Evolutionary conservation across 2,888 invertebrate genomes (phyloP), one percentile per base, ranked within the genome.

Genomic region (Macrophya annulata): DNA sequence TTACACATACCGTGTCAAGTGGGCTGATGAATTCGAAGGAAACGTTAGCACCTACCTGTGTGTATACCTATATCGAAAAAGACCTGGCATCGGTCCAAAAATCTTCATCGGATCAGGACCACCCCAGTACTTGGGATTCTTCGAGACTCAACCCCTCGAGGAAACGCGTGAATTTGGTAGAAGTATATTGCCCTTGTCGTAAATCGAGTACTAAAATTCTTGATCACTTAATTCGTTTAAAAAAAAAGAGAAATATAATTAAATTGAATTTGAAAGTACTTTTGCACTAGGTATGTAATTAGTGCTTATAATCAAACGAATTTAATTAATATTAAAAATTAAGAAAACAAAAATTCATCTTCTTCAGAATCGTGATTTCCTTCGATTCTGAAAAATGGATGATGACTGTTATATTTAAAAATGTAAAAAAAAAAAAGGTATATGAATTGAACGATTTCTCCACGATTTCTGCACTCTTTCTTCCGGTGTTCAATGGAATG

Each of bases 1-100:
- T n/a, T n/a, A 83, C 83, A 83, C 68, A 68, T 83, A 55, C 10
- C 51, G 83, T 83, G 68, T 83, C 83, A 83, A 68, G 83, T 68
- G 83, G 37, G 48, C 31, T 40, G 71, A 81, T 81, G 81, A 31
- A 62, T 81, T 21, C 81, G 43, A 43, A 43, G 68, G 12, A 37
- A 71, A 71, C 68, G n/a, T 68, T 1, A 8, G 65, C 17, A 31
- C 31, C 31, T 31, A 31, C 31, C 31, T 31, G 31, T 31, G 31
- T 31, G 48, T 10, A 12, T 21, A 81, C 40, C 45, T 82, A 45
- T 82, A 65, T 65, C 65, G 45, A 62, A 15, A 21, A 68, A n/a
- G 48, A 17, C 25, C 48, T 83, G 83, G 83, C 83, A 17, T 12
- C 12, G 31, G 48, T 17, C 83, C 83, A 83, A 83, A 65, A 68